phyloP scores from a whole-genome alignment of 2,797 vertebrate genomes.

The Clamator glandarius region DNA sequence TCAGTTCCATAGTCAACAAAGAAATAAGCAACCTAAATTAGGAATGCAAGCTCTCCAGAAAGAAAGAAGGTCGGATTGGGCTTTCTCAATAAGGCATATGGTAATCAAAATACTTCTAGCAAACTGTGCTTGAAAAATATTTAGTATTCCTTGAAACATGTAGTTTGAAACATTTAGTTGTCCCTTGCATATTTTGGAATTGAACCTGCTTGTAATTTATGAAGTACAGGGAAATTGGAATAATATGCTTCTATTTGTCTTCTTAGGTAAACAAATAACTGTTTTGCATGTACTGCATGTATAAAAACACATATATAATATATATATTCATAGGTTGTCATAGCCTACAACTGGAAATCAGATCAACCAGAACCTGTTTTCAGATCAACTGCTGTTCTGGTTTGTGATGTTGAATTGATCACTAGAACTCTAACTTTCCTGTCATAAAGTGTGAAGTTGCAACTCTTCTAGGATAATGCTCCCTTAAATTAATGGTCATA shows the following conservation, averaged over 20 bases:
- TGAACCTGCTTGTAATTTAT: not conserved
- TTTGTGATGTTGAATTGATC: not conserved
- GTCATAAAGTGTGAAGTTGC: not conserved
- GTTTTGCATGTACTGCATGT: not conserved
- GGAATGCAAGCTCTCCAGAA: not conserved
- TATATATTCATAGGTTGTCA: not conserved
- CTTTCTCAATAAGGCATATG: not conserved
- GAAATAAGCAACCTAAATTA: conserved; percentile 20
- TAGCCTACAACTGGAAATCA: not conserved
- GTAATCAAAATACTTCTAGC: not conserved
- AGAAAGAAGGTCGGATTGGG: not conserved
- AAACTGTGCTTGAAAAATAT: too few species aligned
- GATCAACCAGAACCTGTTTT: not conserved
- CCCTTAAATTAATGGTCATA: not conserved
- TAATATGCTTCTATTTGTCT: not conserved
- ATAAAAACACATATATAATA: not conserved
- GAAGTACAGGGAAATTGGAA: not conserved
- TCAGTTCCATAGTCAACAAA: conserved; percentile 23
- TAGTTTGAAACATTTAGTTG: not conserved
- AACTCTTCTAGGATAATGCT: not conserved
- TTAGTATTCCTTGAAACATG: not conserved
- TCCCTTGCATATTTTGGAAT: not conserved
- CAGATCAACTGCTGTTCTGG: not conserved
- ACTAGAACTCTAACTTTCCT: not conserved
- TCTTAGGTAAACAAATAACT: not conserved